These are phyloP conservation scores for Galerucella nymphaeae DNA, from an alignment of 2,888 invertebrate species.

Conservation along the genomic window DNA sequence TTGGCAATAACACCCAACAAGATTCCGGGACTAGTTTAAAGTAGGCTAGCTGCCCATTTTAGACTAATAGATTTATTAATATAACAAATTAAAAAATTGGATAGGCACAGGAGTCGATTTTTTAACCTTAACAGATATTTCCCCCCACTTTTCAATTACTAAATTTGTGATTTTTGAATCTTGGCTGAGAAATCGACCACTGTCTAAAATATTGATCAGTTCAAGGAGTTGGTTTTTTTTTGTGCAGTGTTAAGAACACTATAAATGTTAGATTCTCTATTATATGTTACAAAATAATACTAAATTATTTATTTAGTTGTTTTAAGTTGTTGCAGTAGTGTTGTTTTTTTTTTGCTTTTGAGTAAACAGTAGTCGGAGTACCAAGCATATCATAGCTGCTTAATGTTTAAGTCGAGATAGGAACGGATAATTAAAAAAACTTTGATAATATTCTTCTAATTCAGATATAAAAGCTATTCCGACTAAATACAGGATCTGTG, in stretches of 20 bases:
- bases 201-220: constrained; percentile 54
- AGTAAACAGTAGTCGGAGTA: constrained; percentile 45
- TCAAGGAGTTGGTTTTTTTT: constrained; percentile 59
- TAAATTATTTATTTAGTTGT: constrained; percentile 59
- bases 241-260: constrained; percentile 62
- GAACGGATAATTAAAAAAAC: neutral
- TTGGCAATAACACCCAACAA: constrained; percentile 62
- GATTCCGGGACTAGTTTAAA: constrained; percentile 63
- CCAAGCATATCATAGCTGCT: constrained; percentile 40
- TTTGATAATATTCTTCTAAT: neutral
- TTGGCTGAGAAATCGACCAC: constrained; percentile 45
- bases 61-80: constrained; percentile 62
- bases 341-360: constrained; percentile 45
- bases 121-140: constrained; percentile 34
- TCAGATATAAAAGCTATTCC: too few species aligned
- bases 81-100: constrained; percentile 63
- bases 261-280: constrained; percentile 64
- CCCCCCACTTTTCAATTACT: constrained; percentile 40
- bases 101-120: constrained; percentile 53
- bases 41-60: constrained; percentile 60
- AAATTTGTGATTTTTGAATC: constrained; percentile 45
- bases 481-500: neutral
- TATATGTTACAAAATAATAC: constrained; percentile 60
- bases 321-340: constrained; percentile 56
- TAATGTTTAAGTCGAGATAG: constrained; percentile 20